Conservation (phyloP, 2,797 vertebrate genomes). For the Spinibarbus caldwelli region DNA sequence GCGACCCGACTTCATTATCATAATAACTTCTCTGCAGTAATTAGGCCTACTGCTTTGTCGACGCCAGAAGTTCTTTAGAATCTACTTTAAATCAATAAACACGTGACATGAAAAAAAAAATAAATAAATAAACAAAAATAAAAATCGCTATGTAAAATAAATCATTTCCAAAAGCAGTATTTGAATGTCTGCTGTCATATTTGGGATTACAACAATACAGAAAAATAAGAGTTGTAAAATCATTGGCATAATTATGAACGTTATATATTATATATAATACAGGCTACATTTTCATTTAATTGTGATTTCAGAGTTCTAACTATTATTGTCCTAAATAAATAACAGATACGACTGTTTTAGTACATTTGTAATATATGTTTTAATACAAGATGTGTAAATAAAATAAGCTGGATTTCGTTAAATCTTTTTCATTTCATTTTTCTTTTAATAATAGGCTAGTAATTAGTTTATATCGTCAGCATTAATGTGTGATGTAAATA, state of each 20-base stretch:
- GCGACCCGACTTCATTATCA: constrained; percentile 66
- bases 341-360: not conserved
- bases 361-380: not conserved
- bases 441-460: not conserved
- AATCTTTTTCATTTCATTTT: not conserved
- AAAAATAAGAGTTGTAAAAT: not conserved
- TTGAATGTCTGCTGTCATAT: not conserved
- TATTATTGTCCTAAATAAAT: not conserved
- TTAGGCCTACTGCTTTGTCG: constrained; percentile 51
- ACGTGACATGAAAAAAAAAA: not conserved
- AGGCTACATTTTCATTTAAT: not conserved
- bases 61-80: constrained; percentile 8
- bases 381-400: not conserved
- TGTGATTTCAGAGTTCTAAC: not conserved
- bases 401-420: not conserved
- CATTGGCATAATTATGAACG: not conserved
- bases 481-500: not conserved
- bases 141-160: not conserved
- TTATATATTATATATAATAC: not conserved
- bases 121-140: too few species aligned
- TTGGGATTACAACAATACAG: not conserved
- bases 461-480: not conserved
- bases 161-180: not conserved
- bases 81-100: constrained; percentile 1
- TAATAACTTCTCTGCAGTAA: constrained; percentile 67